Evolutionary conservation across 2,113 vertebrate genomes (phyloP).

Genomic region (Jaculus jaculus): DNA sequence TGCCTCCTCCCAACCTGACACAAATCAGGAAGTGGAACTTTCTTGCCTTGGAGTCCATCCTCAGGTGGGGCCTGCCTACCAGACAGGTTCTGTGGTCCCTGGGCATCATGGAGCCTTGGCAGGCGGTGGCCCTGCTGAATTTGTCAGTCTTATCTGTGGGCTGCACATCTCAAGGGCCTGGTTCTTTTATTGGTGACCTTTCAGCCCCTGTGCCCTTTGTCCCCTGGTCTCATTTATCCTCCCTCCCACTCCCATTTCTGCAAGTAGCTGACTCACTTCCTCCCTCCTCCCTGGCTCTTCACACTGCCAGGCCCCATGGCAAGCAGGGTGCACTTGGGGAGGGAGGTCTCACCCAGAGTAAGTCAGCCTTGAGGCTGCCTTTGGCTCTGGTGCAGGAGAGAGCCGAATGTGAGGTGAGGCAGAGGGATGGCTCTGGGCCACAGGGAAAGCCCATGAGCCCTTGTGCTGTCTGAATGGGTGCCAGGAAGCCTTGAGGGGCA

Average conservation of each 20-base stretch:
- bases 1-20: not conserved
- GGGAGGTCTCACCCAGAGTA: not conserved
- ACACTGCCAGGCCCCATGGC: conserved; percentile 50
- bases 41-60: conserved; percentile 56
- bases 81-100: not conserved
- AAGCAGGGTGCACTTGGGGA: conserved; percentile 3
- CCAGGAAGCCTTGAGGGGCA: not conserved
- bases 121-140: not conserved
- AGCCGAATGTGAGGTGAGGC: not conserved
- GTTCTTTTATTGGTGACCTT: conserved; percentile 55
- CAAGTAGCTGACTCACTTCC: conserved; percentile 78
- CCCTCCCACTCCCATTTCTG: conserved; percentile 62
- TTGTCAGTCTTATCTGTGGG: not conserved
- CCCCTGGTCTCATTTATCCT: conserved; percentile 58
- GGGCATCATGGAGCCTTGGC: not conserved
- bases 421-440: not conserved
- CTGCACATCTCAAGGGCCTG: not conserved
- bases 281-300: conserved; percentile 27
- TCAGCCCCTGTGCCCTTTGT: conserved; percentile 48
- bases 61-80: conserved; percentile 68
- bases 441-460: not conserved
- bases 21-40: conserved; percentile 53
- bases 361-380: not conserved
- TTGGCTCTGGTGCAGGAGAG: not conserved
- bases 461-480: not conserved